These are phyloP conservation scores for Butorides virescens DNA, from an alignment of 2,113 vertebrate species.

Conservation along the genomic window DNA sequence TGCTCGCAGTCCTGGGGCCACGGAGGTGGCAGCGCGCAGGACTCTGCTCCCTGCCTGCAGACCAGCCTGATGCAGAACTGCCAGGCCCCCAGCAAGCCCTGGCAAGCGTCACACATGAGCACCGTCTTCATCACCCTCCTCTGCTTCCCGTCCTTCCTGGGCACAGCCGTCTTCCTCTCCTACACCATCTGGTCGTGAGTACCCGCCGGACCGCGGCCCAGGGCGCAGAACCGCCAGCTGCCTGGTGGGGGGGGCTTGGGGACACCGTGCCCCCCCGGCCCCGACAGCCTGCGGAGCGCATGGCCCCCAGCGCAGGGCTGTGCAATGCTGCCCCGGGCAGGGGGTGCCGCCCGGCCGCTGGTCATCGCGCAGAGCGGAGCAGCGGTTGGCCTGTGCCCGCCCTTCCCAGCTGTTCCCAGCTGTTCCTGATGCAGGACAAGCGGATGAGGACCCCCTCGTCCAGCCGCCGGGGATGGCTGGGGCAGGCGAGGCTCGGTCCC, in stretches of 20 bases:
- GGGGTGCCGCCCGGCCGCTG: background rate
- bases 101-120: conserved; percentile 91
- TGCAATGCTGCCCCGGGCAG: background rate
- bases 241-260: background rate
- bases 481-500: background rate
- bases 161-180: conserved; percentile 82
- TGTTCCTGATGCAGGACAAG: background rate
- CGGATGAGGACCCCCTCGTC: background rate
- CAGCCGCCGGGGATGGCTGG: background rate
- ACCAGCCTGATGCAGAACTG: conserved; percentile 93
- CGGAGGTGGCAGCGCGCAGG: accelerated
- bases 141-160: conserved; percentile 92
- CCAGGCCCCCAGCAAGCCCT: conserved; percentile 87
- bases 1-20: accelerated
- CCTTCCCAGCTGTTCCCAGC: background rate
- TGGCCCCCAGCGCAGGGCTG: background rate
- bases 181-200: conserved; percentile 94
- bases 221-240: accelerated
- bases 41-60: conserved; percentile 59
- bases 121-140: conserved; percentile 90
- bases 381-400: background rate
- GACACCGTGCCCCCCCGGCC: accelerated
- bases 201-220: accelerated
- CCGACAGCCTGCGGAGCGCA: accelerated
- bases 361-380: background rate